Percentiles rank a stretch among this genome's conserved stretches.
Conservation (phyloP, 2,888 invertebrate species). For the Glyphotaelius pellucidus region DNA sequence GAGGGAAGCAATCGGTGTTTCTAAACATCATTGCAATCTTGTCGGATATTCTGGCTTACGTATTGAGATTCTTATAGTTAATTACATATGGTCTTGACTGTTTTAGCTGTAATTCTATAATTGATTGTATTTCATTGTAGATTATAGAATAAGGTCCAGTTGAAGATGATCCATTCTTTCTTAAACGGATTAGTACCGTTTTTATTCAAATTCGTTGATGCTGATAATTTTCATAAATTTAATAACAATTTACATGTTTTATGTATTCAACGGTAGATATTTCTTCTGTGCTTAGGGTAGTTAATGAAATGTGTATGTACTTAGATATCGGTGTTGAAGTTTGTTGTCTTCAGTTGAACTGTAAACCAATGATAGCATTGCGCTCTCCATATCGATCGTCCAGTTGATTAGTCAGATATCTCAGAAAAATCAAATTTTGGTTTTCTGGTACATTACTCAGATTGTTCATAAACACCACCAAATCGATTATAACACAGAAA, state of each 20-base stretch:
- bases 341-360: neutral
- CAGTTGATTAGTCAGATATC: no score
- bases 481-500: no score
- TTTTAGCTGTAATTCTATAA: slow-evolving; percentile 2
- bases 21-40: neutral
- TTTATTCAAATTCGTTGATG: neutral
- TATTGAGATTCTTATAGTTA: neutral
- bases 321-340: neutral
- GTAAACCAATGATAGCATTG: neutral
- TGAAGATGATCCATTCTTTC: neutral
- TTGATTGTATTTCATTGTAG: neutral
- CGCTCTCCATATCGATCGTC: neutral
- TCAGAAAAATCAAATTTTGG: no score
- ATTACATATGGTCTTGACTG: slow-evolving; percentile 2
- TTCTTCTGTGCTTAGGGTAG: neutral
- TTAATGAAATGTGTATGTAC: neutral
- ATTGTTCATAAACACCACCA: no score
- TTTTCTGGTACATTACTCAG: no score
- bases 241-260: neutral
- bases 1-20: neutral
- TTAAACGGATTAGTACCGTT: neutral
- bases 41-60: neutral
- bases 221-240: neutral
- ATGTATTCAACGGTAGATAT: neutral
- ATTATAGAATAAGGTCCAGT: neutral